Evolutionary conservation across 37 sponge, comb jelly and placozoan genomes (phyloP).

Genomic region (Petrosia ficiformis): DNA sequence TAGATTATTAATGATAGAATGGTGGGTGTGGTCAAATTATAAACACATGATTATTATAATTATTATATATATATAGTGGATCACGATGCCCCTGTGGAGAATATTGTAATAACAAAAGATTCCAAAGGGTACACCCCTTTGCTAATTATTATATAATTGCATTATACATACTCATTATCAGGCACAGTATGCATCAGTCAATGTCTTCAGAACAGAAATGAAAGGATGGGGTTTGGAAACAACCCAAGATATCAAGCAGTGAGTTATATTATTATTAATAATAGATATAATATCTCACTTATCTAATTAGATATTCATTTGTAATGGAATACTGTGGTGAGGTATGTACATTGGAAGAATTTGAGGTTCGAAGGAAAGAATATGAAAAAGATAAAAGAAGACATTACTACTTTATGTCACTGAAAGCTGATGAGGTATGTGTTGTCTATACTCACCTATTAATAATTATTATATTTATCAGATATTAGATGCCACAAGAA

Average conservation of each 20-base stretch:
- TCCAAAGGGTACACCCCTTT: constrained; percentile 57
- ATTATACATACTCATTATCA: constrained; percentile 6
- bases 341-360: constrained; percentile 81
- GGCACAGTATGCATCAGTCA: constrained; percentile 74
- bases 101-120: constrained; percentile 87
- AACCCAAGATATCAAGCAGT: constrained; percentile 47
- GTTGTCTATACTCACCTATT: not conserved
- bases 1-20: constrained; percentile 94
- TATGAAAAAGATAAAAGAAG: constrained; percentile 75
- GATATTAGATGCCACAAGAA: constrained; percentile 94
- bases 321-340: constrained; percentile 99
- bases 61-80: constrained; percentile 42
- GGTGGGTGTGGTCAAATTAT: constrained; percentile 44
- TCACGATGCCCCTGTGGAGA: constrained; percentile 89
- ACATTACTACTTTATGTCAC: constrained; percentile 99
- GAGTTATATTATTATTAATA: constrained; percentile 2
- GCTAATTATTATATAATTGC: not conserved
- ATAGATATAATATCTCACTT: no score
- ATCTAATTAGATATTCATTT: constrained; percentile 71
- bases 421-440: constrained; percentile 87
- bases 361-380: constrained; percentile 74
- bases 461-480: constrained; percentile 10
- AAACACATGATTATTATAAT: not conserved
- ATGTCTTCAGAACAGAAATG: constrained; percentile 87
- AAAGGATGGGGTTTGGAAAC: constrained; percentile 96